Conservation (phyloP, 2,113 vertebrate genomes). For the Rattus rattus region DNA sequence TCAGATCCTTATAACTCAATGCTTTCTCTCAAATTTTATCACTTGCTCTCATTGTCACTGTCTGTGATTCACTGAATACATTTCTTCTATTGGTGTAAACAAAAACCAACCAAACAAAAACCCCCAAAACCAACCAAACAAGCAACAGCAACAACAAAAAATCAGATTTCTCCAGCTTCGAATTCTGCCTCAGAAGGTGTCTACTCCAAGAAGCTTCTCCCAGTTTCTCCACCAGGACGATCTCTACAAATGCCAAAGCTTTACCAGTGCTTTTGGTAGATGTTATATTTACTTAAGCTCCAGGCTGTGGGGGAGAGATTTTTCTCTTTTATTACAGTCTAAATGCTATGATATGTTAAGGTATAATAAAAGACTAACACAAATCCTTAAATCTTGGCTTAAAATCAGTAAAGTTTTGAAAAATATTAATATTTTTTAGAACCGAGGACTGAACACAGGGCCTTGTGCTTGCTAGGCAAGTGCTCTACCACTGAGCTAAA, state of each 20-base stretch:
- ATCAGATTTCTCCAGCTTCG: not conserved
- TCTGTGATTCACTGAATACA: too few species aligned
- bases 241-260: not conserved
- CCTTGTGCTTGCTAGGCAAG: too few species aligned
- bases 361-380: not conserved
- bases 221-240: not conserved
- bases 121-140: too few species aligned
- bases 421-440: not conserved
- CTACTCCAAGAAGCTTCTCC: not conserved
- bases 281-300: slow-evolving; percentile 13
- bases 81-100: too few species aligned
- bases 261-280: not conserved
- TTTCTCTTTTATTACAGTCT: slow-evolving; percentile 16
- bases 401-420: not conserved
- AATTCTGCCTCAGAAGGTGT: not conserved
- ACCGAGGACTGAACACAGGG: too few species aligned
- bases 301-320: not conserved
- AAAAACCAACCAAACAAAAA: too few species aligned
- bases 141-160: too few species aligned
- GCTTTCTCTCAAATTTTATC: too few species aligned
- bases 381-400: not conserved
- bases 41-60: too few species aligned
- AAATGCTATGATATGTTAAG: not conserved
- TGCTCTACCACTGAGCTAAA: too few species aligned
- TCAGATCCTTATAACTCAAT: too few species aligned